phyloP scores from a whole-genome alignment of 2,888 invertebrate species.

The Caenorhabditis panamensis region DNA sequence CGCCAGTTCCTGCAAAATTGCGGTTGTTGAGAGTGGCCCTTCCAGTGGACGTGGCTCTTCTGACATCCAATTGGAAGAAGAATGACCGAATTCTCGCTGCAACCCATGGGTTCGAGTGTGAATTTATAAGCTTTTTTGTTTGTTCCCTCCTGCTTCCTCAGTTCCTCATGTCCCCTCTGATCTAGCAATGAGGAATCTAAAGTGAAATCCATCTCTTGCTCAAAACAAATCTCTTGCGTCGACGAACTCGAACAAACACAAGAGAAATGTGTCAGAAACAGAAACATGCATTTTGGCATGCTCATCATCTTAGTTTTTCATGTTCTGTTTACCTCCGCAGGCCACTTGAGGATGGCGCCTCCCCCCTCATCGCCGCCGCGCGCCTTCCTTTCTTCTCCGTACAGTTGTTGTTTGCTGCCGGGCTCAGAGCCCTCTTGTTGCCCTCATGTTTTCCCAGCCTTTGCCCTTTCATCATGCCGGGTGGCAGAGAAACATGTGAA shows the following conservation, averaged over 20 bases:
- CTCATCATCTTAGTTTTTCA: conserved; percentile 53
- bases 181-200: neutral
- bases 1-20: conserved; percentile 8
- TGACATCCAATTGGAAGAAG: conserved; percentile 30
- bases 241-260: neutral
- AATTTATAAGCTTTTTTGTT: conserved; percentile 14
- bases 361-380: neutral
- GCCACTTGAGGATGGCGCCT: conserved; percentile 53
- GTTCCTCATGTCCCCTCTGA: neutral
- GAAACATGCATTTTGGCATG: conserved; percentile 40
- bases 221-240: neutral
- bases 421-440: conserved; percentile 16
- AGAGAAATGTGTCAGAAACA: conserved; percentile 40
- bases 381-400: neutral
- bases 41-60: neutral
- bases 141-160: neutral
- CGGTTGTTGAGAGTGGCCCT: conserved; percentile 2
- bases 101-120: conserved; percentile 12
- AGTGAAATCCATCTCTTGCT: neutral
- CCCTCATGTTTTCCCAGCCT: neutral
- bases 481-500: conserved; percentile 1
- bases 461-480: conserved; percentile 1
- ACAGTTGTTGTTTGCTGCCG: conserved; percentile 48
- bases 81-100: conserved; percentile 16
- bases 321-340: conserved; percentile 50